These are phyloP conservation scores for Pipa parva DNA, from an alignment of 2,113 vertebrate species.

Conservation along the genomic window DNA sequence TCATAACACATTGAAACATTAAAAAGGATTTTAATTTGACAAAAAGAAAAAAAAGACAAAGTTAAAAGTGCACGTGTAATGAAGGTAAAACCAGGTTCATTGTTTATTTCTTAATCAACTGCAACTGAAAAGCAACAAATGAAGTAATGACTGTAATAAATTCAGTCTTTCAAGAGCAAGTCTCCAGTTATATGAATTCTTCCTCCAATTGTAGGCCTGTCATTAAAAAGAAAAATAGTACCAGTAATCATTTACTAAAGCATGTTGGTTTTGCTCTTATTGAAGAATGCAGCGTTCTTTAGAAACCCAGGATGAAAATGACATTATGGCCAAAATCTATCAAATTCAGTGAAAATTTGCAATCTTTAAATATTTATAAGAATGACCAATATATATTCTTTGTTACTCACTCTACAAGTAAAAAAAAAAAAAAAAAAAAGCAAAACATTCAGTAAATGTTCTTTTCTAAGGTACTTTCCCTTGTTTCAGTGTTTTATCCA, in stretches of 20 bases:
- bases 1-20: too few species aligned
- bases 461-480: constrained; percentile 94
- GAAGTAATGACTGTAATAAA: constrained; percentile 75
- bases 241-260: constrained; percentile 82
- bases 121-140: constrained; percentile 79
- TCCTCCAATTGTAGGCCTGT: constrained; percentile 70
- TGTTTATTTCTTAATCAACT: constrained; percentile 77
- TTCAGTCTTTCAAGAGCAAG: constrained; percentile 80
- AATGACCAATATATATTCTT: constrained; percentile 90
- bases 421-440: constrained; percentile 75
- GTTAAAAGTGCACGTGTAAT: constrained; percentile 68
- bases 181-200: constrained; percentile 61
- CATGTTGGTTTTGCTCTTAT: constrained; percentile 88
- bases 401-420: constrained; percentile 85
- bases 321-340: constrained; percentile 77
- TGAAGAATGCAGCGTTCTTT: constrained; percentile 84
- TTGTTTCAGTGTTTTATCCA: constrained; percentile 90
- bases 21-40: too few species aligned
- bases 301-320: constrained; percentile 85
- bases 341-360: constrained; percentile 75
- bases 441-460: constrained; percentile 97
- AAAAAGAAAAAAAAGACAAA: constrained; percentile 59
- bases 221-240: constrained; percentile 77
- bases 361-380: constrained; percentile 89
- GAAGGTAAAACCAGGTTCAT: constrained; percentile 82